Evolutionary conservation across 2,888 invertebrate species (phyloP).

Genomic region (Mimumesa dahlbomi): DNA sequence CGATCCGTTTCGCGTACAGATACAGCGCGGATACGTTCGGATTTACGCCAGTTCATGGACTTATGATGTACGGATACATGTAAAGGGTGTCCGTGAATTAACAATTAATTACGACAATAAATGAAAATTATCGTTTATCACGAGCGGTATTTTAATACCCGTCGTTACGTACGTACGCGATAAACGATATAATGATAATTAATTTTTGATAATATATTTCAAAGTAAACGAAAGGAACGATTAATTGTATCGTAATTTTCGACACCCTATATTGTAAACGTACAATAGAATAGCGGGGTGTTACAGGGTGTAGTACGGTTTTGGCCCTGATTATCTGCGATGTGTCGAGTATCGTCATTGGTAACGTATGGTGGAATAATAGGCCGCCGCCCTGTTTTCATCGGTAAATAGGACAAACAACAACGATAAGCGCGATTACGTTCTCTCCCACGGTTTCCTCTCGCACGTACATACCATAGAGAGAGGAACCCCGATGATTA

Average conservation of each 20-base stretch:
- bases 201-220: too few relatives aligned
- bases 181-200: background rate
- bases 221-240: too few relatives aligned
- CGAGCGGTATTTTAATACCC: background rate
- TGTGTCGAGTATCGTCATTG: constrained; percentile 45
- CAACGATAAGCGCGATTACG: constrained; percentile 45
- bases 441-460: constrained; percentile 1
- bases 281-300: constrained; percentile 3
- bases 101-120: too few relatives aligned
- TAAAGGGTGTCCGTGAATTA: background rate
- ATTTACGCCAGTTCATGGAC: constrained; percentile 35
- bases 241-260: too few relatives aligned
- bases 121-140: too few relatives aligned
- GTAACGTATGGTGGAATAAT: constrained; percentile 40
- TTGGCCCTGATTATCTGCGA: constrained; percentile 46
- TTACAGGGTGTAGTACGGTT: constrained; percentile 15
- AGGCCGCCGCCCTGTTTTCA: constrained; percentile 34
- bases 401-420: constrained; percentile 49
- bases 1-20: constrained; percentile 48
- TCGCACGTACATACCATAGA: background rate
- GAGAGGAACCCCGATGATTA: constrained; percentile 15
- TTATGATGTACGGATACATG: constrained; percentile 1
- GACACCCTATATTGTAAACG: background rate
- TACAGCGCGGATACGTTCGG: constrained; percentile 27
- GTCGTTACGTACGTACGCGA: too few relatives aligned